Conservation (phyloP, 1,140 invertebrate species). For the Heterodera carotae region DNA sequence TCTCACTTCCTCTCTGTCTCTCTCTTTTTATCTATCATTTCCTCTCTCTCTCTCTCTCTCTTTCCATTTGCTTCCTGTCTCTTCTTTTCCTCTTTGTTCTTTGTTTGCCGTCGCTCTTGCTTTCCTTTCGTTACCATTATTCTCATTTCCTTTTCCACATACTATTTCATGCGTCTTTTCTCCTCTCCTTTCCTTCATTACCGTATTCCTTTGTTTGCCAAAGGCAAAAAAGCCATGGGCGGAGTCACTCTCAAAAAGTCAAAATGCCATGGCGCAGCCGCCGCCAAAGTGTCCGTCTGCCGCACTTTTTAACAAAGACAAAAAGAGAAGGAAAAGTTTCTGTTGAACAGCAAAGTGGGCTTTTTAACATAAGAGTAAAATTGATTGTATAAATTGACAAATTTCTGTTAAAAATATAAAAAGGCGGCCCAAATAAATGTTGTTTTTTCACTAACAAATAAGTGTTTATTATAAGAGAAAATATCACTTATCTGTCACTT, state of each 20-base stretch:
- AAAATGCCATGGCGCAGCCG: no score
- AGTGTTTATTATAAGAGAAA: no score
- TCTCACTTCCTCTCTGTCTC: not conserved
- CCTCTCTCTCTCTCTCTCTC: not conserved
- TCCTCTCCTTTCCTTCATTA: not conserved
- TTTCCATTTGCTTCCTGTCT: not conserved
- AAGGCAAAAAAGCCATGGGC: not conserved
- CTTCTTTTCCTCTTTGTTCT: not conserved
- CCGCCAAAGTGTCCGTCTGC: no score
- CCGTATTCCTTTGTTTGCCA: conserved; percentile 1
- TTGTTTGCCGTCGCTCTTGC: not conserved
- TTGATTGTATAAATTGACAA: no score
- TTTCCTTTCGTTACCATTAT: not conserved
- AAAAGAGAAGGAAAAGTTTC: no score
- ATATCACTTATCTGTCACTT: no score
- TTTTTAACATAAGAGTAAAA: no score
- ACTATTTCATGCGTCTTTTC: not conserved
- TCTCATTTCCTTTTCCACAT: not conserved
- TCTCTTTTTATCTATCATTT: not conserved
- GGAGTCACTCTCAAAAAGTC: not conserved
- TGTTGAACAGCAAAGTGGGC: no score
- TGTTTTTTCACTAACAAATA: no score
- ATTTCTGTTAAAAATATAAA: no score
- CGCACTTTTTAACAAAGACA: no score
- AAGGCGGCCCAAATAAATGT: no score